Percentiles rank a stretch among this genome's conserved stretches.
Conservation (phyloP, 2,888 invertebrate species). For the Alcis repandata region DNA sequence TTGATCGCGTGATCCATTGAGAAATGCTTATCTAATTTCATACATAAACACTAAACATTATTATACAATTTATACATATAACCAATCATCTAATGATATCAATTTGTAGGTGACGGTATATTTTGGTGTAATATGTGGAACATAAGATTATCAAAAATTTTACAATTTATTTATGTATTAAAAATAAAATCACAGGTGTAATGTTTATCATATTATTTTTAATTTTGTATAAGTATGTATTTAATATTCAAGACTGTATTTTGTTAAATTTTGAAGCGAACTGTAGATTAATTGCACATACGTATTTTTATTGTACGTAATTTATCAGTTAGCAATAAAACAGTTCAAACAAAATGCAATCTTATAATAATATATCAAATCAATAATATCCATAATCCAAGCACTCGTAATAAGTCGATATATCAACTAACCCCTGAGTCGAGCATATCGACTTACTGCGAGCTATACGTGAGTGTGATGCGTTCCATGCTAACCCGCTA, state of each 20-base stretch:
- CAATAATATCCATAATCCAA: slow-evolving; percentile 36
- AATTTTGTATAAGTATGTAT: slow-evolving; percentile 15
- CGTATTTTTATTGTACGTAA: no score
- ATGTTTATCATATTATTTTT: slow-evolving; percentile 20
- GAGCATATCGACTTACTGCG: slow-evolving; percentile 52
- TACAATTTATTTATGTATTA: slow-evolving; percentile 14
- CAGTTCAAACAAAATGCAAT: slow-evolving; percentile 29
- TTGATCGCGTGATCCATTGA: neutral
- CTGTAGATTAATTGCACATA: neutral
- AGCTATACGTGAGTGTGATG: slow-evolving; percentile 77
- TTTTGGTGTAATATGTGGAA: slow-evolving; percentile 14
- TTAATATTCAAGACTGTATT: slow-evolving; percentile 24
- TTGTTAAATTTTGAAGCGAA: slow-evolving; percentile 6
- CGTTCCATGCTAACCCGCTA: slow-evolving; percentile 86
- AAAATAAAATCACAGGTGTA: slow-evolving; percentile 10
- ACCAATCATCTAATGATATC: slow-evolving; percentile 17
- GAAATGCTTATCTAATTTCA: slow-evolving; percentile 9
- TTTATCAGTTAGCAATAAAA: no score
- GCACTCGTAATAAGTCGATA: slow-evolving; percentile 39
- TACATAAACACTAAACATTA: slow-evolving; percentile 29
- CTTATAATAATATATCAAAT: slow-evolving; percentile 30
- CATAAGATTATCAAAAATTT: neutral
- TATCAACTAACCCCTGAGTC: slow-evolving; percentile 31
- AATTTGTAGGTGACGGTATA: slow-evolving; percentile 35
- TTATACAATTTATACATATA: no score